Evolutionary conservation across 2,797 vertebrate species (phyloP).

Genomic region (Pempheris klunzingeri): DNA sequence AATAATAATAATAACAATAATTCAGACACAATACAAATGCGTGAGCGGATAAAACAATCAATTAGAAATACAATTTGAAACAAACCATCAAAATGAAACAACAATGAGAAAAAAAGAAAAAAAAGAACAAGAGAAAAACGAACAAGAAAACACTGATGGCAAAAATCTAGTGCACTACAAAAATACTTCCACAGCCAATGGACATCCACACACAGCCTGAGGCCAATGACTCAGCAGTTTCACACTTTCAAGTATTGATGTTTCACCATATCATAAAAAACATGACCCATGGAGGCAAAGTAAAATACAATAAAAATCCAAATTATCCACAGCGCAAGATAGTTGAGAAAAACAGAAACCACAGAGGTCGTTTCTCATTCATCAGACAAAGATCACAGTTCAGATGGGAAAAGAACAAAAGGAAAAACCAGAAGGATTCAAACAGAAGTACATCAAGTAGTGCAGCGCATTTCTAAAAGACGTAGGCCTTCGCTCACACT

Average conservation of each 20-base stretch:
- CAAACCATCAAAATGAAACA: slow-evolving; percentile 51
- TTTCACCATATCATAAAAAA: slow-evolving; percentile 70
- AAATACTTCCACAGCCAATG: slow-evolving; percentile 53
- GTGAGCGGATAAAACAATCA: slow-evolving; percentile 70
- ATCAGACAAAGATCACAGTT: slow-evolving; percentile 44
- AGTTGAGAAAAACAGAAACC: slow-evolving; percentile 51
- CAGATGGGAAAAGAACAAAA: slow-evolving; percentile 22
- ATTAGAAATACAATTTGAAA: slow-evolving; percentile 69
- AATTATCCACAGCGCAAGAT: slow-evolving; percentile 53
- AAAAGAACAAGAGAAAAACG: slow-evolving; percentile 38
- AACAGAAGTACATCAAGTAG: slow-evolving; percentile 36
- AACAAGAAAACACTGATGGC: slow-evolving; percentile 59
- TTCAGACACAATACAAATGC: slow-evolving; percentile 69
- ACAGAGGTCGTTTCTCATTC: slow-evolving; percentile 53
- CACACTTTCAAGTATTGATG: slow-evolving; percentile 87
- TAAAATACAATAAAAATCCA: slow-evolving; percentile 62
- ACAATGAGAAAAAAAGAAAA: slow-evolving; percentile 32
- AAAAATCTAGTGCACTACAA: slow-evolving; percentile 68
- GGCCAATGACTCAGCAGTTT: slow-evolving; percentile 80
- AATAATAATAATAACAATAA: slow-evolving; percentile 51
- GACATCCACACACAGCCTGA: slow-evolving; percentile 69
- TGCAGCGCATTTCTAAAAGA: slow-evolving; percentile 41
- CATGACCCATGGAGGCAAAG: slow-evolving; percentile 71
- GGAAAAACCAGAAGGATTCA: slow-evolving; percentile 19
- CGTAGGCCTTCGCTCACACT: slow-evolving; percentile 26